Evolutionary conservation across 1,140 invertebrate species (phyloP).

Genomic region (Subanguina moxae): DNA sequence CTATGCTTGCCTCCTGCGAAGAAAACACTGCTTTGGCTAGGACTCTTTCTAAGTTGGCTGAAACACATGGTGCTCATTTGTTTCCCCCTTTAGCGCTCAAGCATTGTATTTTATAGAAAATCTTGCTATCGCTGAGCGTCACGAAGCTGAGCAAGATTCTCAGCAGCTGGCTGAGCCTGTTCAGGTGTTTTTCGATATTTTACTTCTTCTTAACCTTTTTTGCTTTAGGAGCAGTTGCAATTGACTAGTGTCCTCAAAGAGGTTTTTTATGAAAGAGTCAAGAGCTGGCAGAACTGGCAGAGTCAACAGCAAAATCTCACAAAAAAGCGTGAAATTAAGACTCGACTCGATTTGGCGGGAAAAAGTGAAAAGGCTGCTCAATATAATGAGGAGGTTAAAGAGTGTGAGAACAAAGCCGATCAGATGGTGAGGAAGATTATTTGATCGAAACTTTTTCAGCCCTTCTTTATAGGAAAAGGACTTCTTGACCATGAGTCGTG

Average conservation of each 20-base stretch:
- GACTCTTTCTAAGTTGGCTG: constrained; percentile 66
- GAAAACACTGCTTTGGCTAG: constrained; percentile 86
- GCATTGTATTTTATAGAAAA: constrained; percentile 66
- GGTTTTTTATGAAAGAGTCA: constrained; percentile 94
- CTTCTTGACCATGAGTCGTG: constrained; percentile 89
- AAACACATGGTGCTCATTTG: constrained; percentile 20
- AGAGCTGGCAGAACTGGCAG: constrained; percentile 95
- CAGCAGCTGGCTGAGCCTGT: constrained; percentile 85
- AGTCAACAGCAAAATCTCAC: constrained; percentile 87
- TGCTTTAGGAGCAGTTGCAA: constrained; percentile 76
- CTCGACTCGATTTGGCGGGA: constrained; percentile 80
- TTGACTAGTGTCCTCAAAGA: constrained; percentile 68
- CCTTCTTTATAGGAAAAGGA: constrained; percentile 69
- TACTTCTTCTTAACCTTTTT: not conserved
- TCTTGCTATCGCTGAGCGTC: constrained; percentile 78
- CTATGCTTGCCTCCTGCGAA: constrained; percentile 87
- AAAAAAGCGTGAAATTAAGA: constrained; percentile 88
- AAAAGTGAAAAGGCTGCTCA: constrained; percentile 72
- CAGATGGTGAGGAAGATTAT: constrained; percentile 64
- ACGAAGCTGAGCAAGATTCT: constrained; percentile 91
- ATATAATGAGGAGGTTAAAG: constrained; percentile 76
- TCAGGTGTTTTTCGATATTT: constrained; percentile 62
- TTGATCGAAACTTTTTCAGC: too few species aligned
- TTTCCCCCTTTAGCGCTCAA: too few species aligned
- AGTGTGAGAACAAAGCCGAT: constrained; percentile 93